Conservation (phyloP, 2,113 vertebrate genomes). For the Podarcis muralis region DNA sequence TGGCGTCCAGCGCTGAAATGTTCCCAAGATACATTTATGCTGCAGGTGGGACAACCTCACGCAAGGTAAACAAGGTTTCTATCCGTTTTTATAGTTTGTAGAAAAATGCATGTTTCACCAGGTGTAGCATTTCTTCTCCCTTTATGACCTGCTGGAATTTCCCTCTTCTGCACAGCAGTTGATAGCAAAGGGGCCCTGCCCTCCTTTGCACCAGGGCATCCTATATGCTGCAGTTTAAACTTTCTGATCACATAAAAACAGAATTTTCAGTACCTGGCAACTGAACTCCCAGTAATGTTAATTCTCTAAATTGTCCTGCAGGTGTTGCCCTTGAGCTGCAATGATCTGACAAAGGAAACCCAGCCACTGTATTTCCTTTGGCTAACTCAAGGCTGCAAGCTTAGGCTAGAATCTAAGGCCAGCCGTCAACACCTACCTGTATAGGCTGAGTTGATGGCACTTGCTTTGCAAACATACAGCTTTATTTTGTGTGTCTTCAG, state of each 20-base stretch:
- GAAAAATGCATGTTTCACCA: neutral
- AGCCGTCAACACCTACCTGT: conserved; percentile 20
- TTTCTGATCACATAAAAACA: conserved; percentile 12
- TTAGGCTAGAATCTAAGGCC: conserved; percentile 23
- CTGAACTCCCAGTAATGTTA: neutral
- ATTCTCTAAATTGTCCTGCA: conserved; percentile 47
- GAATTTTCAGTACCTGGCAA: neutral
- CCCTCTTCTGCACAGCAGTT: neutral
- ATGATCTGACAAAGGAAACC: neutral
- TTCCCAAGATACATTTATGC: neutral
- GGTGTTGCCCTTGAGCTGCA: conserved; percentile 70
- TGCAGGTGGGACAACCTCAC: neutral
- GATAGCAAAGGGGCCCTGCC: too few species aligned
- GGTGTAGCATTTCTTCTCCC: neutral
- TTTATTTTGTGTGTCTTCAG: neutral
- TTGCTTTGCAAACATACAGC: conserved; percentile 18
- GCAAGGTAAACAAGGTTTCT: neutral
- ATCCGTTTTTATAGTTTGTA: neutral
- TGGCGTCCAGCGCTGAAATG: neutral
- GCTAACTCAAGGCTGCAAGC: conserved; percentile 10
- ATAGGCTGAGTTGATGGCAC: conserved; percentile 23
- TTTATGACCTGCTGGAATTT: neutral
- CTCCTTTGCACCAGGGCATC: neutral
- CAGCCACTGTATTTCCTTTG: neutral
- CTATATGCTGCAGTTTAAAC: neutral